Evolutionary conservation across 2,888 invertebrate genomes (phyloP).

Genomic region (Cryptocephalus moraei): DNA sequence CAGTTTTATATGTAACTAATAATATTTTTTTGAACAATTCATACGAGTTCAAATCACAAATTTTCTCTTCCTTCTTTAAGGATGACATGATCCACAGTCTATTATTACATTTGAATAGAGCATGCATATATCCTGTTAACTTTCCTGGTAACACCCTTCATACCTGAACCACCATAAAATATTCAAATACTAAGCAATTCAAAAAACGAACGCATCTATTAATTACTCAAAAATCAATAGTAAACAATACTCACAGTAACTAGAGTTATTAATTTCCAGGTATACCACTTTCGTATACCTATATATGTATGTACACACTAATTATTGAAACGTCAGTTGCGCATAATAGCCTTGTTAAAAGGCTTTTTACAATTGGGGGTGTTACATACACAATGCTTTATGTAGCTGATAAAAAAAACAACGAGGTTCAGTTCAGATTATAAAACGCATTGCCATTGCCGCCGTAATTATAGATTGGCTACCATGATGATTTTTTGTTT

Average conservation of each 20-base stretch:
- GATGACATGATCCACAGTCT: too few species aligned
- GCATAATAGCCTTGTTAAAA: slow-evolving; percentile 26
- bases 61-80: too few species aligned
- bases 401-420: slow-evolving; percentile 12
- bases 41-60: too few species aligned
- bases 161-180: too few species aligned
- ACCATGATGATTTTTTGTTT: too few species aligned
- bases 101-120: too few species aligned
- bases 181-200: slow-evolving; percentile 1
- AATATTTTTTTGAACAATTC: too few species aligned
- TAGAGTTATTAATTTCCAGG: slow-evolving; percentile 23
- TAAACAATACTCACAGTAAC: slow-evolving; percentile 21
- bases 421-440: slow-evolving; percentile 6
- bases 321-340: slow-evolving; percentile 26
- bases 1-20: too few species aligned
- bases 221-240: slow-evolving; percentile 21
- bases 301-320: slow-evolving; percentile 15
- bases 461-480: neutral
- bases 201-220: slow-evolving; percentile 8
- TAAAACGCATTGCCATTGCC: neutral
- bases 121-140: too few species aligned
- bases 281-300: slow-evolving; percentile 9
- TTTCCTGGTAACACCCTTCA: too few species aligned
- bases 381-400: slow-evolving; percentile 21
- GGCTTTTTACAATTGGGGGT: slow-evolving; percentile 26